Base-by-base conservation (phyloP, 1,140 invertebrate genomes). In the Hesperophylax magnus region DNA sequence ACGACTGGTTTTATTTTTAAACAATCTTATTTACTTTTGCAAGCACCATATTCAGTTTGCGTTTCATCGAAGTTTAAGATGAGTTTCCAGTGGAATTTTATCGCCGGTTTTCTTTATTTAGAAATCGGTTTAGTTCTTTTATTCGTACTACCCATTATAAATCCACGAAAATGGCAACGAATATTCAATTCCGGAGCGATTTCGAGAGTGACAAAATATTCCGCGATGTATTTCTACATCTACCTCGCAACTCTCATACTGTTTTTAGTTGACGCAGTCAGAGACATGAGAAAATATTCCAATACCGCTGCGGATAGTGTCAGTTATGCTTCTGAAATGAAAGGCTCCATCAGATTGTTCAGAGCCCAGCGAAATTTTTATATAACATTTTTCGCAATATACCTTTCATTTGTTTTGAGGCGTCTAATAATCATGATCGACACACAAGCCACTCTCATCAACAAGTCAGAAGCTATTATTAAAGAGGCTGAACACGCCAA, bases 351-450 rank as follows among this genome's bases (percentile, higher is more conserved):
- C 0, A 89, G 88, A 80, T 80, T 90, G 24, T 89, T 90, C 75
- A 79, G 89, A 83, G 86, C 89, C n/a, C 89, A 90, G 79, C 85
- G 89, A 82, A 90, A 90, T 78, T 89, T 89, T 71, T 90, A 90
- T 71, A 88, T 90, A 17, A 90, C 88, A 54, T 86, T 88, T 53
- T 90, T 90, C 84, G 82, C 87, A 5, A 88, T 90, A 79, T 90
- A 89, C 81, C 82, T 90, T n/a, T 84, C 88, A 24, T 89, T 89
- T 84, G 88, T 90, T 15, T 88, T 90, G 27, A 86, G 86, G 56
- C 83, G 88, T 34, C 84, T 90, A 7, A 81, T 88, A 11, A 85
- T 76, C 31, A 89, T 90, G 88, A 84, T 90, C n/a, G 86, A 88
- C 27, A 87, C 88, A 72, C 88, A 89, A 82, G 85, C 88, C 80